Evolutionary conservation across 2,113 vertebrate species (phyloP), one percentile per base, ranked within the genome.

Genomic region (Cromileptes altivelis): DNA sequence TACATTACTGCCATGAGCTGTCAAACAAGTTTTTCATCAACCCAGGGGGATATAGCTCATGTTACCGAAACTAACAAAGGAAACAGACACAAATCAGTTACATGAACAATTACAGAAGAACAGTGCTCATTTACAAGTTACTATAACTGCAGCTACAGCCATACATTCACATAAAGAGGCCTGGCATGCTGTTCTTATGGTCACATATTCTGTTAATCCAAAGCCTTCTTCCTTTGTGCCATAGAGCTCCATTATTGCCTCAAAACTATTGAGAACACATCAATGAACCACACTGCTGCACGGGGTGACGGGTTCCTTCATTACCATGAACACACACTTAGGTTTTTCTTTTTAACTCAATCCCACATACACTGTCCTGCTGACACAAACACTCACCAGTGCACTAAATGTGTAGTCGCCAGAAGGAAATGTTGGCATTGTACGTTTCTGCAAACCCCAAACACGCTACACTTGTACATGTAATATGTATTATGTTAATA

Each of bases 21-120:
- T 60, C n/a, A 2, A 78, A 64, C 40, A 23, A n/a, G 53, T 57
- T 84, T 45, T 65, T 27, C 33, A 40, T 60, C 6, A 65, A 50
- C 15, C 9, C 18, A 30, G 21, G 6, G 30, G 33, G 47, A 70
- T 53, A 7, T 53, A 53, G 8, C 50, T 53, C n/a, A n/a, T 4
- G 12, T 63, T 13, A 42, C 23, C 1, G 7, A 61, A 27, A 57
- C 37, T 17, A 52, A 85, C 71, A 68, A 23, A 60, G 77, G 74
- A 80, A 82, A 63, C 23, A 42, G 61, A 5, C 13, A 12, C 40
- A 23, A 67, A 42, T 30, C 17, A n/a, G 45, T 67, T 42, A 40
- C 19, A 12, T 6, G 0, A 49, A 25, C 12, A 14, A 18, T 27
- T 13, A 55, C 14, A 45, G 14, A 45, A 6, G 7, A 23, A 70